These are phyloP conservation scores for Drosophila sulfurigaster DNA, from an alignment of 1,140 invertebrate genomes.

Conservation along the genomic window DNA sequence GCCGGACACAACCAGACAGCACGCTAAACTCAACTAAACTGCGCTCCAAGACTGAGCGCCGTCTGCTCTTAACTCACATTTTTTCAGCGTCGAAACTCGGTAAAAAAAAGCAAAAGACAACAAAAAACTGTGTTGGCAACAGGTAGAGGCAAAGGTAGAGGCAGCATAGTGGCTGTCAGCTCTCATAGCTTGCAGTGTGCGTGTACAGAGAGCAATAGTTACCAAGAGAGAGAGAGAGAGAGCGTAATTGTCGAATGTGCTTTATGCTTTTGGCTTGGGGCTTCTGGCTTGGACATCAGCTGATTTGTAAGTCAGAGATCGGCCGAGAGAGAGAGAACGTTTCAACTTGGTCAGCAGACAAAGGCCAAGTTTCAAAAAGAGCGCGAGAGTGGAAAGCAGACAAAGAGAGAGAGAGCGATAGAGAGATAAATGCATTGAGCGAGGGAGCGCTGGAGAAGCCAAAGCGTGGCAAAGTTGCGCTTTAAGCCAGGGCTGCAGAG, in stretches of 20 bases:
- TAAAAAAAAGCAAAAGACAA: background rate
- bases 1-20: conserved; percentile 61
- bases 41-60: conserved; percentile 59
- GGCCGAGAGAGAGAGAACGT: conserved; percentile 6
- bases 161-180: background rate
- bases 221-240: background rate
- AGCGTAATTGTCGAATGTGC: conserved; percentile 16
- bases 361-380: background rate
- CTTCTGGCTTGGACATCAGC: conserved; percentile 38
- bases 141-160: conserved; percentile 51
- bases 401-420: background rate
- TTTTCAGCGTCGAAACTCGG: conserved; percentile 24
- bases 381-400: background rate
- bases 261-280: conserved; percentile 33
- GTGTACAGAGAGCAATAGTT: conserved; percentile 2
- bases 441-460: background rate
- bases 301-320: conserved; percentile 36
- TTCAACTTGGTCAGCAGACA: conserved; percentile 15
- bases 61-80: conserved; percentile 69
- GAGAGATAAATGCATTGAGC: background rate
- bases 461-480: conserved; percentile 5
- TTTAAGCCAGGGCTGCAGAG: conserved; percentile 30
- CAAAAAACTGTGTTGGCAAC: conserved; percentile 68
- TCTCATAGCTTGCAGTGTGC: conserved; percentile 12
- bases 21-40: conserved; percentile 72